Evolutionary conservation across 2,797 vertebrate genomes (phyloP), one percentile per base, ranked within the genome.

Genomic region (Sebastiscus tertius): DNA sequence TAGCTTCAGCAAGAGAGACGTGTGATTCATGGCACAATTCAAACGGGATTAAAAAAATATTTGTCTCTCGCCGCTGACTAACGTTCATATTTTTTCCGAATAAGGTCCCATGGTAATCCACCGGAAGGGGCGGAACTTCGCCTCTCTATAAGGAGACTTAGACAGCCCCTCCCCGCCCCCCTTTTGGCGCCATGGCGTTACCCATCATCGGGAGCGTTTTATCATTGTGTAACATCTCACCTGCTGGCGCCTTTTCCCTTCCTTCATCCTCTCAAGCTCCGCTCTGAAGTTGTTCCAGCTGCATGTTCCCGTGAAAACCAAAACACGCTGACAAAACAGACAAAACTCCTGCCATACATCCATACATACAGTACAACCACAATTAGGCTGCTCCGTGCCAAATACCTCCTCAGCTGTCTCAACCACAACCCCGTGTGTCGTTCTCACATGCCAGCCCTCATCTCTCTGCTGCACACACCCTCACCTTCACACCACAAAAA

Each of bases 201-300:
- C 68, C 68, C 73, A 85, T 91, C 79, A 87, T 65, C 6, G 2
- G 54, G 69, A 82, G 61, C 59, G 58, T 84, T 90, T 85, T 80
- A 88, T 93, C 86, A 87, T 56, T 74, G 34, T 89, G 80, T 87
- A 73, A 80, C 42, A 88, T 90, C 81, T 90, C 88, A 90, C 85
- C 86, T 90, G 86, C 87, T 71, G 26, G 75, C 80, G 72, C 63
- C 67, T 55, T 49, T 49, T 65, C 54, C 27, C 54, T 66, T 26
- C 72, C 69, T 71, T 76, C 39, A 63, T 80, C 71, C 11, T 78
- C 34, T 65, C 60, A 72, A 61, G 66, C 42, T 63, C 22, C 26
- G 20, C 58, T 89, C 42, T 83, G 76, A 91, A 84, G 83, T 76
- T 75, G 64, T 74, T 83, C 78, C 80, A 84, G 52, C 52, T 79